These are phyloP conservation scores for Megathymus violae DNA, from an alignment of 1,140 invertebrate genomes.

Conservation along the genomic window DNA sequence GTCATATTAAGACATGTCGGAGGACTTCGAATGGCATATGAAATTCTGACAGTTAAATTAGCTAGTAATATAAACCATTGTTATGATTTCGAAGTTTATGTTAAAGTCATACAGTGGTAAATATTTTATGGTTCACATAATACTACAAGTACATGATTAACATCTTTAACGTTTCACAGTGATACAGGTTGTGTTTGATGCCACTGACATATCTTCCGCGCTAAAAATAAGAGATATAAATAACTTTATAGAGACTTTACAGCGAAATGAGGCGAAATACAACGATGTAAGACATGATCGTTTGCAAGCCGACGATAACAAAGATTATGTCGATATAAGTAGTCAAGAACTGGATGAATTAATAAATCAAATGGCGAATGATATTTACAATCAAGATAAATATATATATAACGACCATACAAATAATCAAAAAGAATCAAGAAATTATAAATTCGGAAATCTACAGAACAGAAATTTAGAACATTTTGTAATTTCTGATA, in stretches of 20 bases:
- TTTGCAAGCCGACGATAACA: slow-evolving; percentile 5
- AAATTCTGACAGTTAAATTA: too few relatives aligned
- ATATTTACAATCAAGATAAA: slow-evolving; percentile 12
- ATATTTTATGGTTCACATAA: too few relatives aligned
- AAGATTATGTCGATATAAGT: slow-evolving; percentile 4
- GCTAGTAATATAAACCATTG: too few relatives aligned
- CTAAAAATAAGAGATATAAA: slow-evolving; percentile 20
- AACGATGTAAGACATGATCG: slow-evolving; percentile 14
- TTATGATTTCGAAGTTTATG: too few relatives aligned
- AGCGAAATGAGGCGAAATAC: slow-evolving; percentile 16
- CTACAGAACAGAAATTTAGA: neutral
- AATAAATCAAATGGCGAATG: slow-evolving; percentile 11
- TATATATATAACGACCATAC: slow-evolving; percentile 3
- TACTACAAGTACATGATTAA: too few relatives aligned
- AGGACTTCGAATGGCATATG: too few relatives aligned
- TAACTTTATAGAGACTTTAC: slow-evolving; percentile 15
- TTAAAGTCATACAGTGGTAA: too few relatives aligned
- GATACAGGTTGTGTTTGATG: neutral
- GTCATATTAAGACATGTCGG: too few relatives aligned
- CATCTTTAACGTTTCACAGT: slow-evolving; percentile 8
- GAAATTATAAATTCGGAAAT: neutral
- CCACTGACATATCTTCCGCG: neutral
- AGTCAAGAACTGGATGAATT: slow-evolving; percentile 21
- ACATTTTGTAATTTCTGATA: slow-evolving; percentile 14
- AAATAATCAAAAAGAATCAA: neutral